phyloP scores from a whole-genome alignment of 2,113 vertebrate species.

The Colinus virginianus region DNA sequence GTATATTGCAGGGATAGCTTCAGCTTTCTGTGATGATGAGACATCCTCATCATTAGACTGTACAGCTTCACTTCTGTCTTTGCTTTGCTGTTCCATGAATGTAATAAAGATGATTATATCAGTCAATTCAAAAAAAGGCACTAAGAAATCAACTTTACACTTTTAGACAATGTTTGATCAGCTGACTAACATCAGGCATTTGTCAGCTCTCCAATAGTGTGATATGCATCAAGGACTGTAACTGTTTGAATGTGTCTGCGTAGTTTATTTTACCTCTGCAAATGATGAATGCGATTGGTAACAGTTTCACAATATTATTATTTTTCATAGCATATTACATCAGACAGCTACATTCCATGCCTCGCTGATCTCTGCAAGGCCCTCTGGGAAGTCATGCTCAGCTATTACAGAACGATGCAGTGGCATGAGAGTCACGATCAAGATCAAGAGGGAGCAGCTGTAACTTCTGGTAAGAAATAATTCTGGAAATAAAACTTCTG shows the following conservation, averaged over 20 bases:
- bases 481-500: neutral
- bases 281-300: neutral
- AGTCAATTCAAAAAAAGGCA: neutral
- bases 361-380: slow-evolving; percentile 97
- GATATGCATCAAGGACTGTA: fast-evolving
- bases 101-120: neutral
- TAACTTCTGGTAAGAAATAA: slow-evolving; percentile 81
- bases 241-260: neutral
- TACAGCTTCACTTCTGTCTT: neutral
- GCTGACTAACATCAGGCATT: neutral
- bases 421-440: slow-evolving; percentile 94
- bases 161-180: neutral
- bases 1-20: neutral
- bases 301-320: neutral
- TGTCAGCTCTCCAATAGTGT: neutral
- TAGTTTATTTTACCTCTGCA: neutral
- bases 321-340: slow-evolving; percentile 90
- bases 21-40: neutral
- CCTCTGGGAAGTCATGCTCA: slow-evolving; percentile 98
- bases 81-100: neutral
- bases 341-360: slow-evolving; percentile 98
- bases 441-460: slow-evolving; percentile 74
- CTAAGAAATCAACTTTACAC: neutral
- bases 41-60: neutral
- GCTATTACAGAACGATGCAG: slow-evolving; percentile 95